Percentiles rank a stretch among this genome's conserved stretches.
phyloP scores from a whole-genome alignment of 2,113 vertebrate species.

The Podarcis cretensis region DNA sequence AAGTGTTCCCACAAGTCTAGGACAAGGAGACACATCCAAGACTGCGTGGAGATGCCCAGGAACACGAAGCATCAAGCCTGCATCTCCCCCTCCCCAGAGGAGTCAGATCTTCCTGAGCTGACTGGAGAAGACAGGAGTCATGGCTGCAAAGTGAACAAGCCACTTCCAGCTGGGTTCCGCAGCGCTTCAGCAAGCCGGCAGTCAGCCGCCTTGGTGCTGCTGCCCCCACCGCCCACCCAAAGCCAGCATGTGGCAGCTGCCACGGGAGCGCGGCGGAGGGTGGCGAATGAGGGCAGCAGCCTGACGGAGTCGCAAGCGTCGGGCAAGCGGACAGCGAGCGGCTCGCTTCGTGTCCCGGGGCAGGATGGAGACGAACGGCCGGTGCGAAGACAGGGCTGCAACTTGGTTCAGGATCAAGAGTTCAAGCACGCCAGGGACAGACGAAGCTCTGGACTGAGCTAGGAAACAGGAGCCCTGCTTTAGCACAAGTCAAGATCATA shows the following conservation, averaged over 20 bases:
- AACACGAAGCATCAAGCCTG: too few relatives aligned
- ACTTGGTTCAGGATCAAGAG: background rate
- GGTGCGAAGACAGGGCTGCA: background rate
- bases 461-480: background rate
- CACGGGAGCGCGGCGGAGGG: background rate
- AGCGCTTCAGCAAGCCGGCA: background rate
- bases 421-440: background rate
- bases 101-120: background rate
- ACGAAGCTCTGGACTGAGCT: too few relatives aligned
- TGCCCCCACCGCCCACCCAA: background rate
- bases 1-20: background rate
- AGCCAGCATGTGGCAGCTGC: constrained; percentile 8
- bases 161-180: background rate
- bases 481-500: too few relatives aligned
- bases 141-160: background rate
- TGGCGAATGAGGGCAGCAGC: background rate
- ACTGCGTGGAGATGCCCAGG: background rate
- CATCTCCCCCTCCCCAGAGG: background rate
- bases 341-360: background rate
- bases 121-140: background rate
- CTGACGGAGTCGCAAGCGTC: background rate
- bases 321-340: background rate
- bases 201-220: background rate
- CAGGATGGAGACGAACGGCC: background rate
- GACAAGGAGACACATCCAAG: background rate